phyloP scores from a whole-genome alignment of 2,797 vertebrate species.

The Sebastes steindachneri region DNA sequence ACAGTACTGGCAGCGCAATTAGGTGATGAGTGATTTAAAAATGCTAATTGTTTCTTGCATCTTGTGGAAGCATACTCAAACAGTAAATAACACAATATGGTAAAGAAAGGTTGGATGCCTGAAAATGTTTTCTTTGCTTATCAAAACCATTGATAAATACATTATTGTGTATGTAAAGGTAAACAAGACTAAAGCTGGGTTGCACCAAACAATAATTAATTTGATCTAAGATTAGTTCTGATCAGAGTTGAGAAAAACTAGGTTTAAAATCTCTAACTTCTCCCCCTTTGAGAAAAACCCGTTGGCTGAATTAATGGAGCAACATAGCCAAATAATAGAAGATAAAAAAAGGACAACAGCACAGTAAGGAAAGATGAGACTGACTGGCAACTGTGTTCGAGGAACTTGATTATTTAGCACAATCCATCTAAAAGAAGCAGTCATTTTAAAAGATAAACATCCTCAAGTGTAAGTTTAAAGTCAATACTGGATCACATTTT shows the following conservation, averaged over 20 bases:
- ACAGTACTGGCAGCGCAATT: constrained; percentile 1
- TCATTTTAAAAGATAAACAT: not conserved
- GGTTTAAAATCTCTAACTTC: not conserved
- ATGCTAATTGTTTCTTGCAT: constrained; percentile 12
- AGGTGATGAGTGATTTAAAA: constrained; percentile 38
- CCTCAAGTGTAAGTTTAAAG: not conserved
- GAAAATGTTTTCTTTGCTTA: not conserved
- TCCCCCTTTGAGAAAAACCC: not conserved
- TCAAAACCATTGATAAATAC: not conserved
- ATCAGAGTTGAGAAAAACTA: no score
- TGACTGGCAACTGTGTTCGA: not conserved
- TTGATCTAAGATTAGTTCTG: no score
- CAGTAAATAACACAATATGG: not conserved
- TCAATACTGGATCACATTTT: not conserved
- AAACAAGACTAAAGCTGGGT: not conserved
- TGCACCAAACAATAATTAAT: no score
- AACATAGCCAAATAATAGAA: not conserved
- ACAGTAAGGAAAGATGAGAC: not conserved
- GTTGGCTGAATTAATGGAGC: not conserved
- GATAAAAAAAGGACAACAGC: not conserved
- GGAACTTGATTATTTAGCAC: not conserved
- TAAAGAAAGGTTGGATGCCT: not conserved
- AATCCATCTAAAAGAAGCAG: not conserved
- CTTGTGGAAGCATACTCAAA: not conserved
- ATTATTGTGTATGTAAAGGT: not conserved